Evolutionary conservation across 2,113 vertebrate species (phyloP).

Genomic region (Procapra przewalskii): DNA sequence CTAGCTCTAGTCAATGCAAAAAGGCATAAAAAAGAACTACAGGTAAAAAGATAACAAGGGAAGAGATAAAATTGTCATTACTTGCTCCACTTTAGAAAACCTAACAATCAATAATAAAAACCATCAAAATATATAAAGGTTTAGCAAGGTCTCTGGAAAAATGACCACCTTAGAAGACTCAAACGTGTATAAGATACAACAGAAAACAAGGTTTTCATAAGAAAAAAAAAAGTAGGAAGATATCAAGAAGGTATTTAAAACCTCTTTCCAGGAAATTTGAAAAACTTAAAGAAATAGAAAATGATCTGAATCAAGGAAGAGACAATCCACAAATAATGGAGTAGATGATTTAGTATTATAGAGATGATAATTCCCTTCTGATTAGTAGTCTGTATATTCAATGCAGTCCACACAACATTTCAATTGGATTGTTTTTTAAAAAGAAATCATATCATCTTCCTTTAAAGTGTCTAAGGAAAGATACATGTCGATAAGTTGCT

Average conservation of each 20-base stretch:
- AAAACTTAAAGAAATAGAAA: not conserved
- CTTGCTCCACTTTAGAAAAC: not conserved
- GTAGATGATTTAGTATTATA: not conserved
- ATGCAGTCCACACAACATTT: not conserved
- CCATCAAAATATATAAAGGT: not conserved
- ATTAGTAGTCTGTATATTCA: not conserved
- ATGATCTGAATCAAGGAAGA: not conserved
- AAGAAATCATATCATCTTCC: not conserved
- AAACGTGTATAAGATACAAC: not conserved
- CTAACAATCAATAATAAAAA: not conserved
- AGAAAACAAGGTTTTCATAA: not conserved
- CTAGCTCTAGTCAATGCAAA: not conserved
- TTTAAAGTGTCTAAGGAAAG: not conserved
- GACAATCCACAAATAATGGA: not conserved
- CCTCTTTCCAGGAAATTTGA: not conserved
- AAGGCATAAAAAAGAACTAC: not conserved
- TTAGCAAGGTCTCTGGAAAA: not conserved
- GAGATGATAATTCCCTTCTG: not conserved
- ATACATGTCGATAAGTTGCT: not conserved
- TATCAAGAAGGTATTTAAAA: not conserved
- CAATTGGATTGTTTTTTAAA: not conserved
- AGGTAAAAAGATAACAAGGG: not conserved
- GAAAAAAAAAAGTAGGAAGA: not conserved
- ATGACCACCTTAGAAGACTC: not conserved
- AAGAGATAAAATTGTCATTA: not conserved